Base-by-base conservation (phyloP, 1,140 invertebrate genomes). In the Thalassaphorura encarpata region DNA sequence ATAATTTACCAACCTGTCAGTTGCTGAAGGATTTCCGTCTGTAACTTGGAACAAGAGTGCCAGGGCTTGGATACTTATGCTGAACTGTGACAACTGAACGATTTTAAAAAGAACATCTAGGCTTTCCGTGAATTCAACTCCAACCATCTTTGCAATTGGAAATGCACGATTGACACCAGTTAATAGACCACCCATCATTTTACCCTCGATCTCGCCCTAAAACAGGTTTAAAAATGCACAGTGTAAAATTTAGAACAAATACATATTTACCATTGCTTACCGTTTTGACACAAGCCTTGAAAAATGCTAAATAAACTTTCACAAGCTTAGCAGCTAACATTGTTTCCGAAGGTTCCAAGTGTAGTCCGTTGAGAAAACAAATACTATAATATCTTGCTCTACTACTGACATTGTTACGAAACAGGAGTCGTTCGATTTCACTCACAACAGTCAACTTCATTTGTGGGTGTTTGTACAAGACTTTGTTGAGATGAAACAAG, bases 251-350 rank as follows among this genome's bases (percentile, higher is more conserved):
- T 19, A 51, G 26, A 8, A 51, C 2, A 3, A 33, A 24, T 39
- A 18, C n/a, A n/a, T n/a, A 50, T 8, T 49, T 41, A 21, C 16
- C 27, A 26, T 43, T 15, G 27, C 47, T 40, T 62, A 69, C 81
- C 72, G 83, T 87, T 69, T 91, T 89, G 16, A 92, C 79, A 41
- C 84, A 83, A 45, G 90, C 86, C 75, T 93, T 96, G 73, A 98
- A 98, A 67, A 97, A 91, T 0, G 86, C 82, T 68, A 98, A 93
- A 71, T 97, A 97, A n/a, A 97, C 82, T 51, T 83, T 76, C 13
- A 97, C 84, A 16, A 97, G 73, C 63, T 80, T 83, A 56, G 80
- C 80, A 0, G 93, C 91, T 18, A 96, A 73, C 48, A 84, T 77
- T 2, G 75, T 74, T 47, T 92, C 84, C 11, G 85, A 81, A 28